Evolutionary conservation across 2,888 invertebrate species (phyloP), one percentile per base, ranked within the genome.

Genomic region (Mechanitis mazaeus): DNA sequence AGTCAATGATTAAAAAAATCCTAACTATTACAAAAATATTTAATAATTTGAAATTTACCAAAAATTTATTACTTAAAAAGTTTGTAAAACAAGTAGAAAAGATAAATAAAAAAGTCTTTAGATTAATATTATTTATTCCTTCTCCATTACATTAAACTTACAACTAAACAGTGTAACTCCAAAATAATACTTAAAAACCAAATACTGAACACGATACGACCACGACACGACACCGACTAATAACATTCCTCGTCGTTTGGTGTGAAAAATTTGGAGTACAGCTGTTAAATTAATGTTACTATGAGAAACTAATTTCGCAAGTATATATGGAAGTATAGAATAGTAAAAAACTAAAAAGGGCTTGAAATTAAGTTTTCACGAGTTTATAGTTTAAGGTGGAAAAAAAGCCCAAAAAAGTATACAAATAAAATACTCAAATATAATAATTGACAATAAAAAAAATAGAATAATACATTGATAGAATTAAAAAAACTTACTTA

Each of bases 111-210:
- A 75, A 69, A 12, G 64, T 46, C 53, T 67, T 60, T 57, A 71
- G 64, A 66, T 74, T 72, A 70, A 69, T 71, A 71, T 72, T 69
- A 72, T 65, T 74, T 73, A 73, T 71, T 75, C 68, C 69, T 80
- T 77, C 77, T 76, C 77, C 73, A 77, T 78, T 78, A 81, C 75
- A 77, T 72, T 76, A 73, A 76, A 74, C 75, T 78, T 80, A 78
- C 66, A 74, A 74, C 71, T 72, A 79, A 74, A 72, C 64, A 69
- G 74, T 71, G 3, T 71, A 70, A 75, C 66, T 71, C 71, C 72
- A 72, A 66, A 61, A 55, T 70, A 73, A 72, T 71, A 74, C 72
- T 72, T 60, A 31, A 11, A 50, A 58, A 65, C 68, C 60, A 71
- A 79, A 81, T 78, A 81, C 75, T 76, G 73, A 70, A 72, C 59